Conservation (phyloP, 2,113 vertebrate species). For the Mastomys natalensis region DNA sequence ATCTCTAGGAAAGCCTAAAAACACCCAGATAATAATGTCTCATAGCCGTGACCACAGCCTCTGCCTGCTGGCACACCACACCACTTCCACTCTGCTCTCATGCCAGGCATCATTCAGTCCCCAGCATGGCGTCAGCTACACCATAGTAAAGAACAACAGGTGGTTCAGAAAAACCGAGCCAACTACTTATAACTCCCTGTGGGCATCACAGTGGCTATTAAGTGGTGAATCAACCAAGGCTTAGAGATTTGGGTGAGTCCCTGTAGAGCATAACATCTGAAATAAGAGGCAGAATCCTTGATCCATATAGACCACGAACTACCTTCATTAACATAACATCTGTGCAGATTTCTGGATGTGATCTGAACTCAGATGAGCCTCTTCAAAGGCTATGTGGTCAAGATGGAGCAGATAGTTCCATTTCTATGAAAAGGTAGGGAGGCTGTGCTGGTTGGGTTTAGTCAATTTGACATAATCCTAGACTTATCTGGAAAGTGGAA, state of each 20-base stretch:
- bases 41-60: slow-evolving; percentile 42
- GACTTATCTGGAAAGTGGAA: background rate
- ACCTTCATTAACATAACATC: background rate
- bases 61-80: slow-evolving; percentile 58
- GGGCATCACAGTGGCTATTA: slow-evolving; percentile 21
- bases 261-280: background rate
- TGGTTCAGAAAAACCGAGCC: slow-evolving; percentile 55
- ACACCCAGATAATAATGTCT: slow-evolving; percentile 65
- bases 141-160: slow-evolving; percentile 65
- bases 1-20: slow-evolving; percentile 72
- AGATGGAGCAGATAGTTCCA: background rate
- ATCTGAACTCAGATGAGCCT: background rate
- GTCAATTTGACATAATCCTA: background rate
- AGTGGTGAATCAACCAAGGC: slow-evolving; percentile 39
- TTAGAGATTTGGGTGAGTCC: slow-evolving; percentile 44
- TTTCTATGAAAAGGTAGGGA: slow-evolving; percentile 17
- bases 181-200: slow-evolving; percentile 48
- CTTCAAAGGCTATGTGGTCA: background rate
- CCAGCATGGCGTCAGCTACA: background rate
- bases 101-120: slow-evolving; percentile 50
- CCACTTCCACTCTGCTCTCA: slow-evolving; percentile 45
- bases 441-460: background rate
- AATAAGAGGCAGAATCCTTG: slow-evolving; percentile 52
- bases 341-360: background rate
- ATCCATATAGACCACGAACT: slow-evolving; percentile 1